Evolutionary conservation across 2,888 invertebrate species (phyloP).

Genomic region (Cataglyphis altisquamis): DNA sequence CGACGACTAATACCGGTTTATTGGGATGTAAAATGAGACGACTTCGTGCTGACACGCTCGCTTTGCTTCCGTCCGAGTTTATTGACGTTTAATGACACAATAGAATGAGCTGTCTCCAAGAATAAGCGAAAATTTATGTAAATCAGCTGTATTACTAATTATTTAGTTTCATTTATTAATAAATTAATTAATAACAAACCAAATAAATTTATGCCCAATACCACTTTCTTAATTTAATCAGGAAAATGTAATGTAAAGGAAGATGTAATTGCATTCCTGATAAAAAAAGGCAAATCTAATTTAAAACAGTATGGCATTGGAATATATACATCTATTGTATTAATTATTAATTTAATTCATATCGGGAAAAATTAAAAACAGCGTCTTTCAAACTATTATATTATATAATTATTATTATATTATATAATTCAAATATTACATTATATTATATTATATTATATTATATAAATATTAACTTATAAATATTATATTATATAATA

Average conservation of each 20-base stretch:
- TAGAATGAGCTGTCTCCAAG: conserved; percentile 43
- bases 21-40: conserved; percentile 82
- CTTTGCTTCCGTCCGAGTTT: conserved; percentile 68
- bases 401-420: too few relatives aligned
- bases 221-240: conserved; percentile 12
- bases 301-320: not conserved
- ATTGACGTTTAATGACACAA: conserved; percentile 62
- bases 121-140: not conserved
- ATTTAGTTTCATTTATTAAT: not conserved
- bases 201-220: not conserved
- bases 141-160: not conserved
- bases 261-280: conserved; percentile 4
- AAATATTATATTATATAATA: too few relatives aligned
- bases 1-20: conserved; percentile 81
- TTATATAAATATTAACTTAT: too few relatives aligned
- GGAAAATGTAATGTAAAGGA: not conserved
- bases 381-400: not conserved
- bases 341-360: conserved; percentile 28
- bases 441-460: too few relatives aligned
- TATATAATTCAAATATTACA: too few relatives aligned
- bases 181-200: not conserved
- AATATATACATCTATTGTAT: not conserved
- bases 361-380: not conserved
- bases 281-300: not conserved
- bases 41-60: conserved; percentile 78